phyloP scores from a whole-genome alignment of 2,113 vertebrate species.

The human region GRCh38 chr3:14212001-14212500 shows the following conservation, averaged over 20 bases:
- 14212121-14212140: not conserved
- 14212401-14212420: not conserved
- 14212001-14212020: not conserved
- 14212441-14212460: not conserved
- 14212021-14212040: not conserved
- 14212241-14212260: not conserved
- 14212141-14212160: not conserved
- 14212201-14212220: not conserved
- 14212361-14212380: not conserved
- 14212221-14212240: not conserved
- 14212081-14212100: not conserved
- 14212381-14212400: not conserved
- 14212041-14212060: not conserved
- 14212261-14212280: not conserved
- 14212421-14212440: not conserved
- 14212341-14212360: not conserved
- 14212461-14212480: not conserved
- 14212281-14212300: not conserved
- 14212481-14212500: not conserved
- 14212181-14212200: not conserved
- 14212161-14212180: not conserved
- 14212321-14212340: not conserved
- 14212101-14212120: not conserved
- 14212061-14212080: not conserved
- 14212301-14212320: not conserved